Base-by-base conservation (phyloP, 1,140 invertebrate genomes). In the Zelostemma sp. region DNA sequence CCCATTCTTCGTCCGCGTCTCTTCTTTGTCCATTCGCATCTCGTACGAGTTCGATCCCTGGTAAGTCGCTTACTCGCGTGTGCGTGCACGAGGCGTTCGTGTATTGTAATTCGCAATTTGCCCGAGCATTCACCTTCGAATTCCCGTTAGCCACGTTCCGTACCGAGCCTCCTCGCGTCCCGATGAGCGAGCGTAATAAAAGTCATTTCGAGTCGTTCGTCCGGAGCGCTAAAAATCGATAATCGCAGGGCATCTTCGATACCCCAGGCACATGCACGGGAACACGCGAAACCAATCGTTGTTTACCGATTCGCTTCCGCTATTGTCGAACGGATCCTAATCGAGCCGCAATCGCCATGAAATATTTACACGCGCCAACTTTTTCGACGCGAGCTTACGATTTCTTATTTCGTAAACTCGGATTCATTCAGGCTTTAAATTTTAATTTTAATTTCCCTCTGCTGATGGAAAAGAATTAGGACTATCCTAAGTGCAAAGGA, bases 51-150 rank as follows among this genome's bases (percentile, higher is more conserved):
- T 70, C 61, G 54, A 70, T 70, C 61, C 57, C 61, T 59, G 46
- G 43, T 72, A 54, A 68, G 55, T 75, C 61, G 66, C 55, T 69
- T 75, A 72, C 51, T 67, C 51, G 68, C 56, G 53, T 56, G 72
- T 63, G 68, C 68, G 68, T 70, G 68, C 46, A 53, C 35, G 18
- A 33, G 28, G 45, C 48, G 66, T 62, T 58, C 38, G 16, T 72
- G 57, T 72, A 75, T 72, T 68, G 68, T 73, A 63, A 73, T 80
- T 78, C 74, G 75, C 75, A 75, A 76, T 76, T 75, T 73, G 68
- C 72, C 68, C 66, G 79, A 79, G 77, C 79, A 79, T 80, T 80
- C 79, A 80, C 79, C 77, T 80, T 80, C 79, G 71, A 73, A 78
- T 80, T 80, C 73, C 79, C 79, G 79, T 80, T 80, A 80, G 45